Percentiles rank a stretch among this genome's conserved stretches.
phyloP scores from a whole-genome alignment of 1,140 invertebrate species.

The Apis florea region DNA sequence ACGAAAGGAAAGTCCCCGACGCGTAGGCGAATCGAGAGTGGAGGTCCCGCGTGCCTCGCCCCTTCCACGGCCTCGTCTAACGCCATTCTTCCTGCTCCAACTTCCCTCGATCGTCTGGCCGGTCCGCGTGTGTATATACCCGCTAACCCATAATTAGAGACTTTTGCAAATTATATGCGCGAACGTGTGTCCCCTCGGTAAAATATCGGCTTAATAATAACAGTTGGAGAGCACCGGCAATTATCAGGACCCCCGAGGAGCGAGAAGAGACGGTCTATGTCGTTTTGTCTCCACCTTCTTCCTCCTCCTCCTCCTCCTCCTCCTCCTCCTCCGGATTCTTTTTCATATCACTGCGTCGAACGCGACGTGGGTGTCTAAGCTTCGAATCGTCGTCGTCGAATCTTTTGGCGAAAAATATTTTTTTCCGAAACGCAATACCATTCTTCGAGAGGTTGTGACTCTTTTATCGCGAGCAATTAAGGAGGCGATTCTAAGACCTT shows the following conservation, averaged over 20 bases:
- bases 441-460: no score
- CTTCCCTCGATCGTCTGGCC: conserved; percentile 58
- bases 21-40: conserved; percentile 78
- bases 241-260: conserved; percentile 77
- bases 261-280: conserved; percentile 53
- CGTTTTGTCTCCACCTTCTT: not conserved
- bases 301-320: conserved; percentile 41
- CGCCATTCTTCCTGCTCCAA: conserved; percentile 63
- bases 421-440: no score
- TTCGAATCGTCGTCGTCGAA: not conserved
- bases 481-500: no score
- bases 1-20: conserved; percentile 67
- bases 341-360: conserved; percentile 48
- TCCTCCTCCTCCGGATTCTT: conserved; percentile 54
- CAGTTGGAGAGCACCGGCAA: conserved; percentile 79
- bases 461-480: no score
- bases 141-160: conserved; percentile 80
- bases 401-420: no score
- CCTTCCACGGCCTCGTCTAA: conserved; percentile 68
- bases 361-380: conserved; percentile 64
- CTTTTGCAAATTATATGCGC: conserved; percentile 80
- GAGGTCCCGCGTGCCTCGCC: conserved; percentile 72
- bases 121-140: conserved; percentile 53
- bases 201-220: conserved; percentile 81
- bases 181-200: conserved; percentile 79